Conservation (phyloP, 2,888 invertebrate species). For the Phaedon cochleariae region DNA sequence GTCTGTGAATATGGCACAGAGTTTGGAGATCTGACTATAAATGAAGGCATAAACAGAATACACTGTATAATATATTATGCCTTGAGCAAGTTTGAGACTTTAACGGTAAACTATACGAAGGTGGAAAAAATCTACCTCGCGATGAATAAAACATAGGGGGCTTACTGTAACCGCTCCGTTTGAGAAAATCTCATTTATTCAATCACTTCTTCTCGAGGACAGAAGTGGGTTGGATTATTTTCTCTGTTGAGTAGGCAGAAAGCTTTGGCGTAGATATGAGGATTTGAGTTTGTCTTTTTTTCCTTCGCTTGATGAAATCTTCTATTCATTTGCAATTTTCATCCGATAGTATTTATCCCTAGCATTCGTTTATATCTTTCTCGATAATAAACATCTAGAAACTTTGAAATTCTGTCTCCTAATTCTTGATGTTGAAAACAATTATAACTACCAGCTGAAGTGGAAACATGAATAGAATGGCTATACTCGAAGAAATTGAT, state of each 20-base stretch:
- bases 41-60: constrained; percentile 21
- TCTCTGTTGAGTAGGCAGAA: constrained; percentile 5
- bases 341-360: neutral
- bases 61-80: constrained; percentile 16
- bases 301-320: neutral
- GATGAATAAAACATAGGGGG: constrained; percentile 49
- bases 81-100: constrained; percentile 21
- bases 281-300: neutral
- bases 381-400: no score
- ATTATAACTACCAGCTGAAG: no score
- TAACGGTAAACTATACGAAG: constrained; percentile 34
- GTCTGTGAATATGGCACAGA: neutral
- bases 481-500: no score
- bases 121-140: constrained; percentile 36
- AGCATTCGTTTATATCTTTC: no score
- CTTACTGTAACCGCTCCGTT: constrained; percentile 47
- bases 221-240: constrained; percentile 40
- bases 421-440: no score
- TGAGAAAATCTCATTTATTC: constrained; percentile 57
- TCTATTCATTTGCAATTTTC: neutral
- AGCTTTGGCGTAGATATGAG: neutral
- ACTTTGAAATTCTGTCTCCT: no score
- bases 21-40: neutral
- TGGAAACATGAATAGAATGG: no score
- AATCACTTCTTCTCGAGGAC: constrained; percentile 52